Base-by-base conservation (phyloP, 2,888 invertebrate species). In the Rhagium mordax region DNA sequence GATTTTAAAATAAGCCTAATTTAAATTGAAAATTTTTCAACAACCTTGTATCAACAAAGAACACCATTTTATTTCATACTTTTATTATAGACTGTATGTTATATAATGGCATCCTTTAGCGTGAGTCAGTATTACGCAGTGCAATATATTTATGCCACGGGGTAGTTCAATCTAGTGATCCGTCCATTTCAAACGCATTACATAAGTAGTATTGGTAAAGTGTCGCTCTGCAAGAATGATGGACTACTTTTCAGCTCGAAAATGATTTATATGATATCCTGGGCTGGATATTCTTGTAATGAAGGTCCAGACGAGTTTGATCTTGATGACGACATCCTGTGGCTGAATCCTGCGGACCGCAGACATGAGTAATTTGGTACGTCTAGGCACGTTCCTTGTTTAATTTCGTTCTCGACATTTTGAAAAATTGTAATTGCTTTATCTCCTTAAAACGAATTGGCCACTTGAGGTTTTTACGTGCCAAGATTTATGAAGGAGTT, bases 351-450 rank as follows among this genome's bases (percentile, higher is more conserved):
- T 51, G 64, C 49, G 16, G 10, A 33, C 21, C 33, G n/a, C 53
- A 48, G 75, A 75, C 77, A 78, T 71, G 78, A 78, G 78, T 81
- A 83, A 84, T 83, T 83, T 76, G 79, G 78, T 70, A 73, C 76
- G 82, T 79, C 81, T 79, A 79, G 74, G 82, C 85, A 85, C 85
- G 84, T 85, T 79, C 76, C 84, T 82, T 83, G 85, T 84, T 84
- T 85, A 86, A 86, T 86, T 86, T 81, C 81, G 81, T 77, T 76
- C 80, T 74, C 80, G 86, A 86, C 86, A 82, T 86, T 86, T 86
- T 87, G 87, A 86, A 87, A 86, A 86, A 87, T 86, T 85, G 86
- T 86, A 86, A 87, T 87, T 87, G 86, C 86, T 85, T 85, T 86
- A 86, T 86, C 86, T 86, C 81, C 81, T 81, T 70, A 72, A 81